Percentiles rank a stretch among this genome's conserved stretches.
Evolutionary conservation across 2,888 invertebrate species (phyloP).

Genomic region (Pollenia griseotomentosa): DNA sequence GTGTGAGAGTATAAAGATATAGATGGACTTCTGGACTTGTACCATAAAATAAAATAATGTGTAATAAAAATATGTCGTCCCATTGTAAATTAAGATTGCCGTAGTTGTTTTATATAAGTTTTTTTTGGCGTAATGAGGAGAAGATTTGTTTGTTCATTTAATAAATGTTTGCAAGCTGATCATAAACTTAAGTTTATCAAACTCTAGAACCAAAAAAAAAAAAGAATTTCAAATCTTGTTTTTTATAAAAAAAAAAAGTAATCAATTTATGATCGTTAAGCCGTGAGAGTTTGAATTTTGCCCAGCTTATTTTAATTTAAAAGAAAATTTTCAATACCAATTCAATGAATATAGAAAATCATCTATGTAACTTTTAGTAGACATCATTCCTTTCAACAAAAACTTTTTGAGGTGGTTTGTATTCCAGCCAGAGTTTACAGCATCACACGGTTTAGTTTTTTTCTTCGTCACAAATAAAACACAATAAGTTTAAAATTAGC

Average conservation of each 20-base stretch:
- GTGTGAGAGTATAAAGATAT: conserved; percentile 29
- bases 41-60: not conserved
- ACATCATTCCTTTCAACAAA: no score
- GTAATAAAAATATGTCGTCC: conserved; percentile 23
- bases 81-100: conserved; percentile 27
- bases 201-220: not conserved
- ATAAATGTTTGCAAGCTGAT: conserved; percentile 47
- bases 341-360: no score
- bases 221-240: conserved; percentile 12
- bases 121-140: conserved; percentile 21
- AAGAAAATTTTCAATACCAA: no score
- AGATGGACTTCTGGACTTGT: not conserved
- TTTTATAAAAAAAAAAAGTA: not conserved
- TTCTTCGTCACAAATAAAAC: no score
- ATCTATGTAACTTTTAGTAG: no score
- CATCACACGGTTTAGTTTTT: no score
- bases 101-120: not conserved
- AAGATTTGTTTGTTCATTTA: conserved; percentile 47
- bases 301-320: no score
- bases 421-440: no score
- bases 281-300: conserved; percentile 43
- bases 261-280: conserved; percentile 44
- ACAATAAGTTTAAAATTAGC: no score
- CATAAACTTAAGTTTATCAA: conserved; percentile 60
- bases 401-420: no score